Conservation (phyloP, 1,140 invertebrate genomes). For the Anadara kagoshimensis region DNA sequence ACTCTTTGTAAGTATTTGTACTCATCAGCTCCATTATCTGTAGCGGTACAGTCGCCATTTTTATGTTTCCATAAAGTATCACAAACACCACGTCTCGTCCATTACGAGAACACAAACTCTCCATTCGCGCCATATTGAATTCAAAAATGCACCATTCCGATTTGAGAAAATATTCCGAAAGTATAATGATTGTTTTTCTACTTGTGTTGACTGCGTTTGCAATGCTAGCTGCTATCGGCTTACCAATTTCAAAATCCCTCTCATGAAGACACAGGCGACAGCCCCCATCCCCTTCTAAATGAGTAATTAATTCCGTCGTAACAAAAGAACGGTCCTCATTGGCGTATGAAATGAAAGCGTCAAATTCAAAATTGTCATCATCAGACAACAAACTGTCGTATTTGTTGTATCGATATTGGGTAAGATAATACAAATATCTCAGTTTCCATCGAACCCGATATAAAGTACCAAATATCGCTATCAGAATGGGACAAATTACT, state of each 20-base stretch:
- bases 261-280: slow-evolving; percentile 46
- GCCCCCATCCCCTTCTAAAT: slow-evolving; percentile 22
- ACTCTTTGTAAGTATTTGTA: slow-evolving; percentile 37
- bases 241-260: slow-evolving; percentile 39
- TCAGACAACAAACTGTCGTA: not conserved
- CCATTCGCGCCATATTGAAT: slow-evolving; percentile 73
- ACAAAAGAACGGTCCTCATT: slow-evolving; percentile 42
- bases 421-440: slow-evolving; percentile 54
- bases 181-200: slow-evolving; percentile 77
- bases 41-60: slow-evolving; percentile 19
- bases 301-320: slow-evolving; percentile 2
- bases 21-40: slow-evolving; percentile 38
- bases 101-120: slow-evolving; percentile 35
- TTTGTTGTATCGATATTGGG: slow-evolving; percentile 24
- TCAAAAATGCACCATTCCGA: slow-evolving; percentile 81
- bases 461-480: slow-evolving; percentile 5
- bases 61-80: slow-evolving; percentile 40
- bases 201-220: slow-evolving; percentile 61
- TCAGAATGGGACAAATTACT: slow-evolving; percentile 14
- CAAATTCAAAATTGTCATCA: slow-evolving; percentile 34
- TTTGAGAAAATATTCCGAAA: slow-evolving; percentile 5
- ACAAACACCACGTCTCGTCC: slow-evolving; percentile 44
- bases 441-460: slow-evolving; percentile 54
- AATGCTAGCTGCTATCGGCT: slow-evolving; percentile 19
- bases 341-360: slow-evolving; percentile 53